Conservation (phyloP, 2,888 invertebrate species). For the Meliscaeva auricollis region DNA sequence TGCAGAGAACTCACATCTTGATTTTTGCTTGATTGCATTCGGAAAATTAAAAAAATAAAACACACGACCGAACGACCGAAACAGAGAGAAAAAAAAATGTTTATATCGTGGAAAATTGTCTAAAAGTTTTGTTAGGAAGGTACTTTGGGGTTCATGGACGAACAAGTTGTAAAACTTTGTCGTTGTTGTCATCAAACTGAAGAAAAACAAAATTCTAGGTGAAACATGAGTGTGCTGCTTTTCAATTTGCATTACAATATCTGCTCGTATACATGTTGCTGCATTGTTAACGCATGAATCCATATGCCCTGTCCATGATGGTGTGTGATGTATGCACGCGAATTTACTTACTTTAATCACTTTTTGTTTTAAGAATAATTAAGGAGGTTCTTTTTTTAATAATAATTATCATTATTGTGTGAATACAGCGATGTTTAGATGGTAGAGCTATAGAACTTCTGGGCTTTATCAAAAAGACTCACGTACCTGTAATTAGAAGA, state of each 20-base stretch:
- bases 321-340: background rate
- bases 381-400: conserved; percentile 49
- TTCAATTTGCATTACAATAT: conserved; percentile 59
- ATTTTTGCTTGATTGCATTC: conserved; percentile 73
- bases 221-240: conserved; percentile 59
- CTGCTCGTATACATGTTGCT: conserved; percentile 27
- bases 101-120: conserved; percentile 29
- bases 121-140: conserved; percentile 36
- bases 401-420: conserved; percentile 62
- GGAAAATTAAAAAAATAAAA: conserved; percentile 39
- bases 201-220: conserved; percentile 6
- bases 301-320: background rate
- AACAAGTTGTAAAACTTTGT: conserved; percentile 37
- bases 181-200: background rate
- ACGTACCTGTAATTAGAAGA: conserved; percentile 75
- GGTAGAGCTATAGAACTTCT: conserved; percentile 62
- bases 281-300: conserved; percentile 18
- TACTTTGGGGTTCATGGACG: conserved; percentile 74
- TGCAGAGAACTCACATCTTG: conserved; percentile 67
- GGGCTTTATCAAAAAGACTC: background rate
- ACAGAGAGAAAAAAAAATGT: background rate
- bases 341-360: conserved; percentile 70
- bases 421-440: conserved; percentile 31
- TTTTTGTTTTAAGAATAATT: conserved; percentile 60
- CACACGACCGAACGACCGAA: background rate